phyloP scores from a whole-genome alignment of 2,113 vertebrate species.

The Aegotheles bennettii region DNA sequence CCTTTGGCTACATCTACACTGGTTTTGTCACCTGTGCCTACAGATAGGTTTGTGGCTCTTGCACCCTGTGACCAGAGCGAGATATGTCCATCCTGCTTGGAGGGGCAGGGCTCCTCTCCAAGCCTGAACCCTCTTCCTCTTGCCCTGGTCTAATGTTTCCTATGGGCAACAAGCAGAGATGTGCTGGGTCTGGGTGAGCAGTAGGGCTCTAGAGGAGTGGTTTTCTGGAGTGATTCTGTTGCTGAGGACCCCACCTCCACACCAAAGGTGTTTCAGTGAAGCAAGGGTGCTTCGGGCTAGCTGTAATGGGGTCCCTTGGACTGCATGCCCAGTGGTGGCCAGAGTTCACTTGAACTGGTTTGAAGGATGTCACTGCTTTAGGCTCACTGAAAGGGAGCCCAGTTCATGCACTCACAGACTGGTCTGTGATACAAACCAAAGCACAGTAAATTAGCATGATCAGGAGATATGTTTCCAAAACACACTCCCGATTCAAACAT shows the following conservation, averaged over 20 bases:
- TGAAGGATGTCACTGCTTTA: neutral
- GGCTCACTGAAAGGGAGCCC: neutral
- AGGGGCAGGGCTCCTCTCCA: neutral
- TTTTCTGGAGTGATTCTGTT: neutral
- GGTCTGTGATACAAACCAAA: neutral
- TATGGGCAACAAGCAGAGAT: neutral
- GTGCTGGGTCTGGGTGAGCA: fast-evolving
- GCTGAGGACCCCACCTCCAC: neutral
- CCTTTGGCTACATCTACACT: neutral
- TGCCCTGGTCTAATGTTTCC: neutral
- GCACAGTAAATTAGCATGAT: neutral
- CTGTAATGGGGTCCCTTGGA: neutral
- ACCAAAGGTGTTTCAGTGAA: neutral
- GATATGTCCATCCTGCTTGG: neutral
- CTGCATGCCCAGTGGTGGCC: neutral
- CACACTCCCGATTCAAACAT: neutral
- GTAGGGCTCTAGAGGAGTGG: neutral
- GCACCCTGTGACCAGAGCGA: neutral
- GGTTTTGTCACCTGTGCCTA: neutral
- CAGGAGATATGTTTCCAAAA: neutral
- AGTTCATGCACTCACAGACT: neutral
- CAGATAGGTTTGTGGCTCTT: neutral
- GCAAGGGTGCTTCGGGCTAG: neutral
- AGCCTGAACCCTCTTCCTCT: neutral
- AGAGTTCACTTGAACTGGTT: neutral